Evolutionary conservation across 2,113 vertebrate species (phyloP).

Genomic region (Piprites chloris): DNA sequence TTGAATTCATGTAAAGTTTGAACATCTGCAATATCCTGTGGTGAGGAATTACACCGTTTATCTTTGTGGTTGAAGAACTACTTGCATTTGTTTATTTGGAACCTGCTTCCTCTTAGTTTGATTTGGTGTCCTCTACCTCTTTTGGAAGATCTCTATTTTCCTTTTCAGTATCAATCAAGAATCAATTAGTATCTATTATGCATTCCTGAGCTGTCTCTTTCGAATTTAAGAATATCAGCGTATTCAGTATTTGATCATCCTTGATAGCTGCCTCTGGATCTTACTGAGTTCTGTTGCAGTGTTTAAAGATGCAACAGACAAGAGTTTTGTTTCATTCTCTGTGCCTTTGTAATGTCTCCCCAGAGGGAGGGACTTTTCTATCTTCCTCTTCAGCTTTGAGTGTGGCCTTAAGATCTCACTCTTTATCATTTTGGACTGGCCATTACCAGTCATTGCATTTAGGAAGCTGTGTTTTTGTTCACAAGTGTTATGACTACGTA

Average conservation of each 20-base stretch:
- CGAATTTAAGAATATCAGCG: not conserved
- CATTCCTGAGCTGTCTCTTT: not conserved
- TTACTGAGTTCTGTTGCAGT: not conserved
- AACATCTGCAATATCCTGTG: slow-evolving; percentile 11
- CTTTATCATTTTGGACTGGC: not conserved
- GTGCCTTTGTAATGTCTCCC: not conserved
- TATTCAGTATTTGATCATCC: not conserved
- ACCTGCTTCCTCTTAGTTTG: not conserved
- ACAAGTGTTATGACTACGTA: not conserved
- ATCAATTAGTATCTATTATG: not conserved
- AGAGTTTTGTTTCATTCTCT: not conserved
- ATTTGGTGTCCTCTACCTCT: not conserved
- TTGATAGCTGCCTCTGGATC: not conserved
- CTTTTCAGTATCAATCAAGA: not conserved
- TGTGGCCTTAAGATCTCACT: not conserved
- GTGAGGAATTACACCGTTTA: not conserved
- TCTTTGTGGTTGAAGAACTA: not conserved
- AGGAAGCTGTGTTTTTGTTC: not conserved
- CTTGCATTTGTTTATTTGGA: slow-evolving; percentile 9
- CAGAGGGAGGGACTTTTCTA: not conserved
- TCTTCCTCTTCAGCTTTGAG: not conserved
- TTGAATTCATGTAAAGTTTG: slow-evolving; percentile 1
- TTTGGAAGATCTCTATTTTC: not conserved
- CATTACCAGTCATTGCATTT: not conserved
- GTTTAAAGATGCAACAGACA: not conserved